Percentiles rank a stretch among this genome's conserved stretches.
Evolutionary conservation across 1,140 invertebrate species (phyloP).

Genomic region (Pogonomyrmex californicus): DNA sequence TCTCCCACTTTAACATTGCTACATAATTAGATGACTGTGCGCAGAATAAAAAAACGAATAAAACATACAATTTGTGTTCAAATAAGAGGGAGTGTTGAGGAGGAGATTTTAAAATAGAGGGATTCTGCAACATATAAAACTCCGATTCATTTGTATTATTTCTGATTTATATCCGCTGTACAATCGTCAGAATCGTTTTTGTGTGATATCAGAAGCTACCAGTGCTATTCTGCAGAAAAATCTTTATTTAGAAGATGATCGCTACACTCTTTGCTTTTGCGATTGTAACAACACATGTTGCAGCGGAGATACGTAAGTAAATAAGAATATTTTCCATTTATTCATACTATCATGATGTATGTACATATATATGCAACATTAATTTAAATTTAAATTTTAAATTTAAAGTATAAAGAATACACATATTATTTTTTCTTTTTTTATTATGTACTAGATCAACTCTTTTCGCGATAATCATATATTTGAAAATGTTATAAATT

Average conservation of each 20-base stretch:
- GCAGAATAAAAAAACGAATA: neutral
- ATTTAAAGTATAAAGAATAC: neutral
- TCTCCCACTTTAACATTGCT: neutral
- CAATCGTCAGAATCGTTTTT: neutral
- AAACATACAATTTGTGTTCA: neutral
- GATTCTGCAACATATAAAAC: slow-evolving; percentile 76
- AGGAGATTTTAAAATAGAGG: neutral
- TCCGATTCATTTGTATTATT: slow-evolving; percentile 65
- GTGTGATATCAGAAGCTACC: neutral
- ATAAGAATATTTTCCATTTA: neutral
- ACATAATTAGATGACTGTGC: neutral
- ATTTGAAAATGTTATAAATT: neutral
- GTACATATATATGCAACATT: neutral
- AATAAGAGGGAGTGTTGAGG: neutral
- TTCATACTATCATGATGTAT: neutral
- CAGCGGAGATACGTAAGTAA: slow-evolving; percentile 36
- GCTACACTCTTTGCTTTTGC: neutral
- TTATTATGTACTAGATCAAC: neutral
- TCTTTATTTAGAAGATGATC: neutral
- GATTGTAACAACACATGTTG: neutral
- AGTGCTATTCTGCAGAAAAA: neutral
- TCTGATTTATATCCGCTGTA: neutral
- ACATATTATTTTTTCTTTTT: neutral
- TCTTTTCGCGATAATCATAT: neutral
- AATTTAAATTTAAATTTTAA: no score